Conservation (phyloP, 2,888 invertebrate genomes). For the Syrphus vitripennis region DNA sequence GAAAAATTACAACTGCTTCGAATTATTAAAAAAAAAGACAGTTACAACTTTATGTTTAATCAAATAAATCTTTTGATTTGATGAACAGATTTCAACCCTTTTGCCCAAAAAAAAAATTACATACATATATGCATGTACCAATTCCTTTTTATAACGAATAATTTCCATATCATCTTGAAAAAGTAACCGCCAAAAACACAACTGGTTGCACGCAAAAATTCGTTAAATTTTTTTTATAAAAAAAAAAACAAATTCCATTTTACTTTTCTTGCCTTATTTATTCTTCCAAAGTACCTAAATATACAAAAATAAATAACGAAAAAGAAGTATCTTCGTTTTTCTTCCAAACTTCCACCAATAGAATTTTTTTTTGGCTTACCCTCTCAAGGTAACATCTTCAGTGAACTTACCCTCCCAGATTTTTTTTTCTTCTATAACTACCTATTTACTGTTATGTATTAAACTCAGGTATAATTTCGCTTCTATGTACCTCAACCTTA, state of each 20-base stretch:
- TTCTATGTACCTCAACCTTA: not conserved
- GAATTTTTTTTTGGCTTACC: slow-evolving; percentile 39
- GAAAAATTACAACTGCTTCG: not conserved
- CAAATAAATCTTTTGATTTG: not conserved
- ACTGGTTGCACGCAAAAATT: not conserved
- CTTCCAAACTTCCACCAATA: slow-evolving; percentile 42
- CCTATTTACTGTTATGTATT: not conserved
- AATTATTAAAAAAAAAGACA: not conserved
- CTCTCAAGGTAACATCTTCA: not conserved
- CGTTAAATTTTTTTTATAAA: not conserved
- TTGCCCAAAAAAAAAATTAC: not conserved
- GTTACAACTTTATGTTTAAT: not conserved
- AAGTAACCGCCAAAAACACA: slow-evolving; percentile 19
- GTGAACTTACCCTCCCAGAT: slow-evolving; percentile 48
- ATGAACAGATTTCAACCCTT: not conserved
- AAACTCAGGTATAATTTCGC: slow-evolving; percentile 12
- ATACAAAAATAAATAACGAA: not conserved
- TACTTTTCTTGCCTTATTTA: not conserved
- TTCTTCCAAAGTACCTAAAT: not conserved
- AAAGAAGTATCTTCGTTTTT: not conserved
- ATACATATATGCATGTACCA: not conserved
- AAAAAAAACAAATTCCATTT: not conserved
- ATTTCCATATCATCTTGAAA: not conserved
- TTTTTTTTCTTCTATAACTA: slow-evolving; percentile 28
- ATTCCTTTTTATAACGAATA: not conserved